A percentile compares a stretch with the other conserved stretches of the same genome.
Conservation (phyloP, 2,888 invertebrate genomes). For the Polyommatus iphigenia region DNA sequence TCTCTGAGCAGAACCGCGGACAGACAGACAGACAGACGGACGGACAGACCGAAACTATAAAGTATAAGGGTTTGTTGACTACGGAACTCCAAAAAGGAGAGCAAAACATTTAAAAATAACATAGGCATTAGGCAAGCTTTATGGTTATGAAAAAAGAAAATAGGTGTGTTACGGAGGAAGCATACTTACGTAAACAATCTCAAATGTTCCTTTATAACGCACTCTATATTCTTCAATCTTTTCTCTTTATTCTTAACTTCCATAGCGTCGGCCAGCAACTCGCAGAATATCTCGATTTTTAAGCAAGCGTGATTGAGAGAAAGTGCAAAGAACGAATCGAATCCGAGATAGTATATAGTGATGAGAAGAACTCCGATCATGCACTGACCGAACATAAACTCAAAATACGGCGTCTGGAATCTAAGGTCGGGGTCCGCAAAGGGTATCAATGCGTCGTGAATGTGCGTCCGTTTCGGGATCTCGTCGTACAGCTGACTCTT, state of each 20-base stretch:
- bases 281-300: constrained; percentile 5
- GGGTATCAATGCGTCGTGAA: constrained; percentile 10
- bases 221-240: not conserved
- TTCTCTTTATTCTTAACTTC: not conserved
- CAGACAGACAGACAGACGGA: too few relatives aligned
- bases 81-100: too few relatives aligned
- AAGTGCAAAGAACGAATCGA: not conserved
- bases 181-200: not conserved
- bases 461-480: not conserved
- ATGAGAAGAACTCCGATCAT: not conserved
- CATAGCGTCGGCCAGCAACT: not conserved
- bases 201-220: not conserved
- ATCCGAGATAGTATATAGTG: not conserved
- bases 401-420: constrained; percentile 12
- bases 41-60: too few relatives aligned
- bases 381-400: not conserved
- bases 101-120: too few relatives aligned
- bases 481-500: constrained; percentile 14
- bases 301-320: constrained; percentile 18
- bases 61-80: too few relatives aligned
- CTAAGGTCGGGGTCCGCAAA: not conserved
- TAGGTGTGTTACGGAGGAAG: not conserved
- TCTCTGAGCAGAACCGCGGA: too few relatives aligned
- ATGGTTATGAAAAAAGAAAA: too few relatives aligned
- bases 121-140: too few relatives aligned